A percentile compares a stretch with the other conserved stretches of the same genome.
Evolutionary conservation across 2,113 vertebrate genomes (phyloP).

Genomic region (Tautogolabrus adspersus): DNA sequence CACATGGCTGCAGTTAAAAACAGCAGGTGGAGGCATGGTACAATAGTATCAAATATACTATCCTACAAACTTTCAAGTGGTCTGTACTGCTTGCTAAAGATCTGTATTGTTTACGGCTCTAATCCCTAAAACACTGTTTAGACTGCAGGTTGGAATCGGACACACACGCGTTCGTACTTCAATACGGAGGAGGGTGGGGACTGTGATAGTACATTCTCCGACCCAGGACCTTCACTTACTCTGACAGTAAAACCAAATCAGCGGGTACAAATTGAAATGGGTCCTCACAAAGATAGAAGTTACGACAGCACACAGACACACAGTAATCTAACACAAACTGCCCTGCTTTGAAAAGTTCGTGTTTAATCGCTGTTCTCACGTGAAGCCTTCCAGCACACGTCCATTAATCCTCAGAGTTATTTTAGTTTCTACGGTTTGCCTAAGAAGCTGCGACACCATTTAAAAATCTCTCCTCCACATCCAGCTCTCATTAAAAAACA

Average conservation of each 20-base stretch:
- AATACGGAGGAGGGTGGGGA: background rate
- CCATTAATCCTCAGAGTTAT: background rate
- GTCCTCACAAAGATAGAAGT: conserved; percentile 11
- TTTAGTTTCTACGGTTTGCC: background rate
- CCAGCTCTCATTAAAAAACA: conserved; percentile 20
- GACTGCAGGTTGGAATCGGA: conserved; percentile 27
- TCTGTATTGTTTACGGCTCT: conserved; percentile 47
- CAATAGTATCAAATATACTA: conserved; percentile 68
- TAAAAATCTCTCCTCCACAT: background rate
- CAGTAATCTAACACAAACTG: background rate
- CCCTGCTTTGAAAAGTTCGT: background rate
- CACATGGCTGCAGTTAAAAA: conserved; percentile 38
- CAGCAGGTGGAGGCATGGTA: conserved; percentile 51
- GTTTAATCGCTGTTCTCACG: background rate
- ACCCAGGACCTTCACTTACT: background rate
- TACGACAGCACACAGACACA: background rate
- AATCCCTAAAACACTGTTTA: conserved; percentile 70
- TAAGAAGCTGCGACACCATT: background rate
- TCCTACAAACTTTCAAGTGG: conserved; percentile 68
- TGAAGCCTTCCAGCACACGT: background rate
- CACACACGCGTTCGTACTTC: background rate
- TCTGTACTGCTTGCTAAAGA: conserved; percentile 55
- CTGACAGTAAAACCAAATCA: background rate
- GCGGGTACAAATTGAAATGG: background rate
- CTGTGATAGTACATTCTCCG: background rate